These are phyloP conservation scores for Bellardia bayeri DNA, from an alignment of 2,888 invertebrate genomes.

Conservation along the genomic window DNA sequence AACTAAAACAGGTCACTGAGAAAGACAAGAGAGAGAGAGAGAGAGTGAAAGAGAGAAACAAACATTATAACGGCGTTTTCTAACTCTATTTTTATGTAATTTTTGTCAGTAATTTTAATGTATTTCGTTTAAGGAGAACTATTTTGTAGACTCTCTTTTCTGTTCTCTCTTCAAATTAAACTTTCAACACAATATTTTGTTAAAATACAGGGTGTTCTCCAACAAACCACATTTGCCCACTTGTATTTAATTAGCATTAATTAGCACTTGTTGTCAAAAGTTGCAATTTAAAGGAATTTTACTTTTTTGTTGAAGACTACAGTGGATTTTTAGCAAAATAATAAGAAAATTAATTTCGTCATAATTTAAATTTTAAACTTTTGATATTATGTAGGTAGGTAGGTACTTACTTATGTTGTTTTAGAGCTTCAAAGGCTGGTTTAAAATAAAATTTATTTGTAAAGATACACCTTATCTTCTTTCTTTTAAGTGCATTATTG, in stretches of 20 bases:
- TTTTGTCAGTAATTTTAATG: background rate
- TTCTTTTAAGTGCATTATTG: too few relatives aligned
- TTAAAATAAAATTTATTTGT: too few relatives aligned
- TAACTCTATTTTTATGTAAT: background rate
- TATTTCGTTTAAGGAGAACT: background rate
- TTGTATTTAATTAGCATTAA: slow-evolving; percentile 9
- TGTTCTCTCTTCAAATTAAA: slow-evolving; percentile 18
- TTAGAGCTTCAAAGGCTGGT: too few relatives aligned
- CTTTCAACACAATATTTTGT: slow-evolving; percentile 2
- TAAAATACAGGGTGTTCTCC: slow-evolving; percentile 38
- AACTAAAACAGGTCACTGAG: slow-evolving; percentile 71
- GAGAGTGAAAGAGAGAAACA: slow-evolving; percentile 5
- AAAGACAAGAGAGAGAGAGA: background rate
- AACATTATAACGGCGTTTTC: slow-evolving; percentile 54
- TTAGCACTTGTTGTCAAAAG: background rate
- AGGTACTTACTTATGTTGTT: too few relatives aligned
- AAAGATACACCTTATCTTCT: too few relatives aligned
- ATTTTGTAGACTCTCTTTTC: slow-evolving; percentile 19
- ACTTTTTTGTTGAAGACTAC: background rate
- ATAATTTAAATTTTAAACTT: background rate
- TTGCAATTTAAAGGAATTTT: background rate
- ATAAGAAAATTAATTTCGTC: background rate
- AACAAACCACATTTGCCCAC: background rate
- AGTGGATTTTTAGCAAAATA: background rate
- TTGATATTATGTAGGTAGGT: too few relatives aligned